Base-by-base conservation (phyloP, 2,113 vertebrate species). In the Apteryx owenii region DNA sequence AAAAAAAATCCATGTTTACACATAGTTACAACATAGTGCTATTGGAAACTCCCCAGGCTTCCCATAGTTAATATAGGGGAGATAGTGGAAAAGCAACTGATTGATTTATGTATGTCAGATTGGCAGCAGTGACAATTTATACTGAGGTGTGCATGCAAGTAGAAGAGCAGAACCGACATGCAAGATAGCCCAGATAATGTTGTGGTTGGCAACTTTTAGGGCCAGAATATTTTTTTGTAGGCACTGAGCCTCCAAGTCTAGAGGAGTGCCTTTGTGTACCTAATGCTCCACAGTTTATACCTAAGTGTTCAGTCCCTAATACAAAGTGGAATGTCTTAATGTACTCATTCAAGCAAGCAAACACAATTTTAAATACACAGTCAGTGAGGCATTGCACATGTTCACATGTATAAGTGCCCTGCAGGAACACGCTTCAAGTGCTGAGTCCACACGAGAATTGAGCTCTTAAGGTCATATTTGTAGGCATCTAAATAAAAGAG, bases 401-500 rank as follows among this genome's bases (percentile, higher is more conserved):
- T 65, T 95, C 18, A 46, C 9, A 12, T 26, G 14, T 29, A 69
- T 58, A 48, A 69, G 28, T 54, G 44, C 3, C 12, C 48, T 60
- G 36, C 85, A 76, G 53, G 36, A 61, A 54, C 69, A 79, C 8
- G 0, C 7, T 48, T 60, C n/a, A 33, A 83, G 38, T 64, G 17
- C 73, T 76, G 48, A 91, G 26, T 17, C 21, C 36, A 22, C 15
- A 46, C 42, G n/a, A 83, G 33, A 71, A 31, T 19, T 1, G 1
- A 88, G 8, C 53, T 40, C 16, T 84, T 61, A 84, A 91, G 29
- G 75, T 28, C 76, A 20, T n/a, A 93, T 87, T 90, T 89, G 88
- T 62, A 93, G 92, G 17, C 73, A 73, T 91, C 84, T 94, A 96
- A 95, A 80, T 90, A 88, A n/a, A 94, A 94, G 58, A 90, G 29